Percentiles rank a stretch among this genome's conserved stretches.
phyloP scores from a whole-genome alignment of 2,888 invertebrate genomes.

The Nebria brevicollis region DNA sequence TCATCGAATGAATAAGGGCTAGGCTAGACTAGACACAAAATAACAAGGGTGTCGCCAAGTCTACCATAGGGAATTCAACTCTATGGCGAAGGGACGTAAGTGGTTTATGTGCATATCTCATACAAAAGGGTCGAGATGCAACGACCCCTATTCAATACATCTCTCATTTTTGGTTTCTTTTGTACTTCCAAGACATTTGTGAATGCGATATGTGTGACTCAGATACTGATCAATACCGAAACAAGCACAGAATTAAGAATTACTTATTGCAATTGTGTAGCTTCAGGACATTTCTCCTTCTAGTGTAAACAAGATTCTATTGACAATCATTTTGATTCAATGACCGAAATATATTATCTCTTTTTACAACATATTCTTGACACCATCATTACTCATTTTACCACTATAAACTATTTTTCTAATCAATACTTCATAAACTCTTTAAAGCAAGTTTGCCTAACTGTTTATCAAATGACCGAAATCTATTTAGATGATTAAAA shows the following conservation, averaged over 20 bases:
- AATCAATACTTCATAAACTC: too few species aligned
- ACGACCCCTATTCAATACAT: constrained; percentile 46
- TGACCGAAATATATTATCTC: background rate
- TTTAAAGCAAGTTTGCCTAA: too few species aligned
- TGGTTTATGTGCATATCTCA: constrained; percentile 12
- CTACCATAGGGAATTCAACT: constrained; percentile 21
- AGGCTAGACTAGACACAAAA: constrained; percentile 28
- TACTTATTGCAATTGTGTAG: background rate
- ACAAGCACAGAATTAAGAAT: background rate
- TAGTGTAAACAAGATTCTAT: background rate
- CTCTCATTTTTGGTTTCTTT: constrained; percentile 45
- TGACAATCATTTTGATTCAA: background rate
- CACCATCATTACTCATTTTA: too few species aligned
- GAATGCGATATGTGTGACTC: constrained; percentile 37
- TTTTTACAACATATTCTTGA: background rate
- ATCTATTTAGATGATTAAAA: too few species aligned
- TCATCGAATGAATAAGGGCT: background rate
- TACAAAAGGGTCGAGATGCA: constrained; percentile 36
- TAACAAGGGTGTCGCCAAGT: constrained; percentile 42
- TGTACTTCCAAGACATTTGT: constrained; percentile 30
- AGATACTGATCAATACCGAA: constrained; percentile 27
- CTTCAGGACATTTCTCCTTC: background rate
- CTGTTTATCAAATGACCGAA: too few species aligned
- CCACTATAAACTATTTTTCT: too few species aligned
- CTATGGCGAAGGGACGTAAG: constrained; percentile 19